Evolutionary conservation across 2,113 vertebrate genomes (phyloP).

Genomic region (Aspidoscelis tigris): DNA sequence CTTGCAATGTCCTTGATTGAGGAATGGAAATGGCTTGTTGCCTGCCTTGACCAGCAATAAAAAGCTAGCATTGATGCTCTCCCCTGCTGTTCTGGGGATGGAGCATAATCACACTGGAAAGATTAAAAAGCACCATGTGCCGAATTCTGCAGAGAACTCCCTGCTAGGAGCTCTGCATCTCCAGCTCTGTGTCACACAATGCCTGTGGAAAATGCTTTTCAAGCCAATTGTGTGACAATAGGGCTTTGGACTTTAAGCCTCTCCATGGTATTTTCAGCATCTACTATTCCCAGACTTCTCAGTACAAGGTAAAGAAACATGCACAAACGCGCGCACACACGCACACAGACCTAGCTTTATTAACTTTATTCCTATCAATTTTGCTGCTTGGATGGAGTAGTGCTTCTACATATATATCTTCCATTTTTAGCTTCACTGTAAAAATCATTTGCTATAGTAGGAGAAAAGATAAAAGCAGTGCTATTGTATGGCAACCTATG

Average conservation of each 20-base stretch:
- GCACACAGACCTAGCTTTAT: conserved; percentile 15
- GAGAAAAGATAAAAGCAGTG: background rate
- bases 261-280: conserved; percentile 28
- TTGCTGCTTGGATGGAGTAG: conserved; percentile 13
- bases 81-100: conserved; percentile 29
- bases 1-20: conserved; percentile 23
- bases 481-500: background rate
- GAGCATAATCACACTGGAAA: conserved; percentile 39
- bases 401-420: conserved; percentile 18
- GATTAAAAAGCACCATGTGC: conserved; percentile 35
- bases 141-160: conserved; percentile 35
- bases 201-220: conserved; percentile 28
- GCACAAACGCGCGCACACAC: too few species aligned
- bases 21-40: conserved; percentile 30
- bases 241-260: conserved; percentile 36
- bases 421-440: background rate
- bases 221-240: conserved; percentile 37
- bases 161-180: conserved; percentile 25
- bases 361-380: conserved; percentile 20
- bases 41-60: conserved; percentile 36
- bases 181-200: conserved; percentile 19
- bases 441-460: background rate
- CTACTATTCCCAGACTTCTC: conserved; percentile 27
- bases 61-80: conserved; percentile 32
- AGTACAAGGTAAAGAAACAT: conserved; percentile 10